Percentiles rank a stretch among this genome's conserved stretches.
Evolutionary conservation across 35 echinoderm and acorn worm species (phyloP).

Genomic region (Patiria miniata): DNA sequence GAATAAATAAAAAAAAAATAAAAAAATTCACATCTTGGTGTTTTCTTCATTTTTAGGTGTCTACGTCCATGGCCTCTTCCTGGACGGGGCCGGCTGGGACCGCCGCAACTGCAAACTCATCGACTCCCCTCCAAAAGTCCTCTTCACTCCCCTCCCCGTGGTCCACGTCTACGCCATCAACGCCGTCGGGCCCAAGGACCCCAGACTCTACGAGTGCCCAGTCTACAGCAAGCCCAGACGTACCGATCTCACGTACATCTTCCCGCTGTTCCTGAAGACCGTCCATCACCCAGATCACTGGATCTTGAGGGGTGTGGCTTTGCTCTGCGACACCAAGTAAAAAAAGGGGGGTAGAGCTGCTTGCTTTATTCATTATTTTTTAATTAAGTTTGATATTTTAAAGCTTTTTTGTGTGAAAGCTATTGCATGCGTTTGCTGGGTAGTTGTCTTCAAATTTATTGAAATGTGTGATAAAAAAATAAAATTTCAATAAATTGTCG

Average conservation of each 20-base stretch:
- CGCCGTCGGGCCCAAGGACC: slow-evolving; percentile 72
- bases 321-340: slow-evolving; percentile 91
- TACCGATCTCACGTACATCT: slow-evolving; percentile 97
- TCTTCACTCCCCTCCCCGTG: slow-evolving; percentile 93
- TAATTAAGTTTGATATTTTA: neutral
- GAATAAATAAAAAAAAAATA: too few species aligned
- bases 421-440: too few species aligned
- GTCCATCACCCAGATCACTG: slow-evolving; percentile 98
- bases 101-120: slow-evolving; percentile 96
- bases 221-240: slow-evolving; percentile 93
- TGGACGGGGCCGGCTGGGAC: slow-evolving; percentile 99
- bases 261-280: slow-evolving; percentile 92
- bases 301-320: slow-evolving; percentile 94
- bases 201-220: slow-evolving; percentile 93
- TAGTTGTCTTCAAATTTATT: too few species aligned
- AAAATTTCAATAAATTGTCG: too few species aligned
- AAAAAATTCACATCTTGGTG: too few species aligned
- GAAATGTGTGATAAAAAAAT: too few species aligned
- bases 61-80: slow-evolving; percentile 90
- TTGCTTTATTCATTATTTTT: neutral
- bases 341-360: neutral
- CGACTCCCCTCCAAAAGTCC: slow-evolving; percentile 90
- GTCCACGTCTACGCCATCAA: slow-evolving; percentile 98
- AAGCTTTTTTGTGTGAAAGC: too few species aligned
- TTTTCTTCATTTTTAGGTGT: slow-evolving; percentile 65